A percentile compares a stretch with the other conserved stretches of the same genome.
Evolutionary conservation across 2,113 vertebrate genomes (phyloP).

Genomic region (Pseudolaguvia tuberculata): DNA sequence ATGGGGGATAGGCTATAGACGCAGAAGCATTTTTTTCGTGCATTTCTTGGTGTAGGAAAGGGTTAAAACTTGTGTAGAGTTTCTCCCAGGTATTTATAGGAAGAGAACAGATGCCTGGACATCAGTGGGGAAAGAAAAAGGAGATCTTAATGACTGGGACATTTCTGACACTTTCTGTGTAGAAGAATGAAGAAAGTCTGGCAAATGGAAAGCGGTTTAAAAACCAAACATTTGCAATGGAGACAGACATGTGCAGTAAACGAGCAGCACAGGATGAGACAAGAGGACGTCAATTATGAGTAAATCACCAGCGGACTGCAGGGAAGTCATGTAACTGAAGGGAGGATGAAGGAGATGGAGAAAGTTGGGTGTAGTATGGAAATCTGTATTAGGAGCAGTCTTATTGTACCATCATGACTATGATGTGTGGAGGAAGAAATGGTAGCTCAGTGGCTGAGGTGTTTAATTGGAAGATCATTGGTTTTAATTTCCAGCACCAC

Average conservation of each 20-base stretch:
- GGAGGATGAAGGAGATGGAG: background rate
- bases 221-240: background rate
- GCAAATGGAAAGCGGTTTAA: background rate
- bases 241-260: background rate
- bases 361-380: background rate
- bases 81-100: background rate
- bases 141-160: conserved; percentile 7
- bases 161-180: background rate
- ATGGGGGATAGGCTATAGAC: background rate
- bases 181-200: background rate
- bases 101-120: conserved; percentile 6
- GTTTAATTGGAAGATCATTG: no score
- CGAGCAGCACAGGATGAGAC: background rate
- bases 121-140: background rate
- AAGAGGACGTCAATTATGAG: background rate
- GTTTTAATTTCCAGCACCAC: no score
- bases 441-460: no score
- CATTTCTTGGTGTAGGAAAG: background rate
- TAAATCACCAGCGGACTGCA: background rate
- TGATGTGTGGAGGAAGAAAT: no score
- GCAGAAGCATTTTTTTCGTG: background rate
- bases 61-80: background rate
- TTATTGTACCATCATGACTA: background rate
- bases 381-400: background rate
- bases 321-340: background rate